phyloP scores from a whole-genome alignment of 2,113 vertebrate species.

The Okapia johnstoni region DNA sequence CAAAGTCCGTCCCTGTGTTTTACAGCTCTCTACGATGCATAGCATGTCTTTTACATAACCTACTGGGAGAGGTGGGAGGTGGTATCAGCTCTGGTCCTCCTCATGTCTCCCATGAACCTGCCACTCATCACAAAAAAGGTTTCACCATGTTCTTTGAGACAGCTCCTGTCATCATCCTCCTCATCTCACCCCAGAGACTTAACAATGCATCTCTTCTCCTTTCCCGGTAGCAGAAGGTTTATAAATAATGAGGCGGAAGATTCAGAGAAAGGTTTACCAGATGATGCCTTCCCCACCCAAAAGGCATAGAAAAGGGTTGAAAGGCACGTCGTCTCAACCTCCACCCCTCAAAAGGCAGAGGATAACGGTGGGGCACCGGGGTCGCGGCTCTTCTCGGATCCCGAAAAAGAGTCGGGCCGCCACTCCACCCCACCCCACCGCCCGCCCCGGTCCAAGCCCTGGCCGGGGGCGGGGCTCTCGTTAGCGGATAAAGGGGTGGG shows the following conservation, averaged over 20 bases:
- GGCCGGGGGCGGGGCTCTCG: not conserved
- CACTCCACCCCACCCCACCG: not conserved
- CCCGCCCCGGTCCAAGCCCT: not conserved
- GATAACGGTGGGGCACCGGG: not conserved
- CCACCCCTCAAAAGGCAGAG: not conserved
- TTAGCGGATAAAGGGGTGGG: not conserved
- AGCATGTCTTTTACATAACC: constrained; percentile 66
- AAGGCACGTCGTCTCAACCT: constrained; percentile 14
- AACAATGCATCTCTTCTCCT: constrained; percentile 6
- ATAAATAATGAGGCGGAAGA: not conserved
- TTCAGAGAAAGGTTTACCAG: not conserved
- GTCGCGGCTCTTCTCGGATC: not conserved
- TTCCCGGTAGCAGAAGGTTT: not conserved
- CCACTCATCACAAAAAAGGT: constrained; percentile 13
- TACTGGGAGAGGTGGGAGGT: not conserved
- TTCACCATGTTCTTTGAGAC: constrained; percentile 21
- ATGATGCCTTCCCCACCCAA: not conserved
- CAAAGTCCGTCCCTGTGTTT: not conserved
- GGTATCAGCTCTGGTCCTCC: constrained; percentile 21
- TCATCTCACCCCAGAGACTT: not conserved
- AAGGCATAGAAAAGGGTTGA: not conserved
- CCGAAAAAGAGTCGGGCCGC: not conserved
- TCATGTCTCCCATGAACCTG: constrained; percentile 40
- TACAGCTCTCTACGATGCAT: not conserved
- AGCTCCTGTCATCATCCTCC: not conserved